Evolutionary conservation across 2,797 vertebrate genomes (phyloP), one percentile per base, ranked within the genome.

Genomic region (Chromobotia macracanthus): DNA sequence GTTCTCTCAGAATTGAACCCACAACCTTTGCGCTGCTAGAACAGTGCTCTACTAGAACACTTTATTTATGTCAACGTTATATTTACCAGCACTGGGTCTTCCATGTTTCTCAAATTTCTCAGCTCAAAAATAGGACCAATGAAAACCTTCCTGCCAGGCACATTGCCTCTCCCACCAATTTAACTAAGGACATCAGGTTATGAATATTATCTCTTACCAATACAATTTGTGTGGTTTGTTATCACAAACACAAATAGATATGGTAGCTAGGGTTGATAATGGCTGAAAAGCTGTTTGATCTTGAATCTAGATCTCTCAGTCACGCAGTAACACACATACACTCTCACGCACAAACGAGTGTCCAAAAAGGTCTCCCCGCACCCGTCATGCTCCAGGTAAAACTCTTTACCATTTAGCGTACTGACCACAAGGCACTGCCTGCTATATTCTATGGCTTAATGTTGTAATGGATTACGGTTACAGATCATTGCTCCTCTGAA

Each of bases 381-480:
- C 31, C 56, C 13, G 15, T 70, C 77, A 23, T 51, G 21, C 50
- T 28, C 71, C 15, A 11, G 23, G 50, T 41, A 65, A 71, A 69
- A 64, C 79, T 44, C 65, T 63, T 74, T 75, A 77, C 21, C 48
- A 77, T 67, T 77, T 72, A 67, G 75, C 63, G 31, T 72, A 46
- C 61, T 77, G 75, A 67, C 58, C 66, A 72, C n/a, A 66, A 50
- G 25, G 28, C 48, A 72, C 51, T 31, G 70, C 35, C 64, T 61
- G 11, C 78, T 46, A 69, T 51, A 31, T 64, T 63, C 18, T 28
- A 48, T 44, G 46, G 15, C 56, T 73, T 80, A 63, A 82, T 79
- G 41, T 31, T 12, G 51, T 86, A 83, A 87, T 87, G 75, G 75
- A 86, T 85, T 81, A 61, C 58, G 1, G 76, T 79, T 76, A 79